Evolutionary conservation across 2,797 vertebrate species (phyloP), one percentile per base, ranked within the genome.

Genomic region (Champsocephalus gunnari): DNA sequence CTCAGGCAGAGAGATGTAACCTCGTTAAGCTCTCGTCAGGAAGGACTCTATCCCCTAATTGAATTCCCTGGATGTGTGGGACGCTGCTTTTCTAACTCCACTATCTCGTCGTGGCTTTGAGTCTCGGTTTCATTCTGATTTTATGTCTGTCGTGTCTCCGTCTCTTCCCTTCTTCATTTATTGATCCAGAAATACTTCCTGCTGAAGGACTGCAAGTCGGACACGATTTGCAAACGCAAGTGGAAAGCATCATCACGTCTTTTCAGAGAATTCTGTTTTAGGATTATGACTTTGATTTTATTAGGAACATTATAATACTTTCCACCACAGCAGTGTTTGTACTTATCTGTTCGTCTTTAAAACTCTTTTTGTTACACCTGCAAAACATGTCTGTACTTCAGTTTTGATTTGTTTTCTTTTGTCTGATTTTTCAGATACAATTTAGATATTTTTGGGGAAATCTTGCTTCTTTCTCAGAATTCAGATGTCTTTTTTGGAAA

Each of bases 11-110:
- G 24, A 28, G 3, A 28, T 41, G 54, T 80, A 83, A 83, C 77
- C 21, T 45, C 58, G 70, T 87, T 81, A 86, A 71, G 70, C 59
- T 38, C 55, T 73, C 55, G 9, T 70, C 72, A 84, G 74, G 83
- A 80, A 70, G 66, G 71, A 62, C 81, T 69, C 47, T 41, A 72
- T 81, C 58, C 16, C n/a, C 44, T 81, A 70, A 86, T 73, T 78
- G n/a, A 81, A 88, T 75, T 44, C 54, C 48, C 14, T 70, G 0
- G 0, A 28, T 43, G 12, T 68, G 80, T 81, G 70, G 65, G 71
- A 47, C 3, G 64, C 81, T 75, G 66, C 67, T 64, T 44, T 3
- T 14, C 43, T 62, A n/a, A 19, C 71, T 71, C 63, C 28, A 51
- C 16, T 13, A 9, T 66, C 59, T 73, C 43, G 1, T 61, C 24